Conservation (phyloP, 2,888 invertebrate genomes). For the Epiblema foenella region DNA sequence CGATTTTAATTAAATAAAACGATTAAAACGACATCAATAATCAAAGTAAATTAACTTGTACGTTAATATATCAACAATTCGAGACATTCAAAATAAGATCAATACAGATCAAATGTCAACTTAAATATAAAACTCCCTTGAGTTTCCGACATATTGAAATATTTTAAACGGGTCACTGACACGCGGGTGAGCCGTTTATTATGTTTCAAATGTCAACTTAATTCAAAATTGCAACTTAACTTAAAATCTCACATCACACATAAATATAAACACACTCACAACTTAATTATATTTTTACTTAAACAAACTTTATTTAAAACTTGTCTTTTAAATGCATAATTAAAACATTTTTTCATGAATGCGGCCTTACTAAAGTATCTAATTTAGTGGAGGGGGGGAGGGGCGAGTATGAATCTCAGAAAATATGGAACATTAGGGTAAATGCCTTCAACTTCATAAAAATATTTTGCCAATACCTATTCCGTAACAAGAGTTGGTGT, state of each 20-base stretch:
- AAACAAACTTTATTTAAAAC: constrained; percentile 21
- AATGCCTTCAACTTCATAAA: no score
- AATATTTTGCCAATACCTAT: no score
- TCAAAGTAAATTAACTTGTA: constrained; percentile 4
- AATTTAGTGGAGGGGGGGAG: no score
- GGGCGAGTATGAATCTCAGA: no score
- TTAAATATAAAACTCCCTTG: no score
- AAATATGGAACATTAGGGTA: no score
- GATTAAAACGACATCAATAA: constrained; percentile 22
- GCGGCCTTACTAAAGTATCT: no score
- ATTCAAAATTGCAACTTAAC: constrained; percentile 20
- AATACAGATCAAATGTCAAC: constrained; percentile 35
- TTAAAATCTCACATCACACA: constrained; percentile 22
- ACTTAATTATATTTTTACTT: constrained; percentile 37
- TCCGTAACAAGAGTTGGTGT: no score
- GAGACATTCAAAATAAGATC: constrained; percentile 18
- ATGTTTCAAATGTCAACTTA: no score
- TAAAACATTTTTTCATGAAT: neutral
- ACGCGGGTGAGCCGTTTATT: no score
- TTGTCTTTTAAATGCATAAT: constrained; percentile 20
- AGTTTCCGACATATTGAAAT: no score
- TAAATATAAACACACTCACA: constrained; percentile 35
- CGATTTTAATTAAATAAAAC: neutral
- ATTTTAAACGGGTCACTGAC: no score
- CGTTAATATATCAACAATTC: constrained; percentile 1